Conservation (phyloP, 2,797 vertebrate species). For the Vespertilio murinus region DNA sequence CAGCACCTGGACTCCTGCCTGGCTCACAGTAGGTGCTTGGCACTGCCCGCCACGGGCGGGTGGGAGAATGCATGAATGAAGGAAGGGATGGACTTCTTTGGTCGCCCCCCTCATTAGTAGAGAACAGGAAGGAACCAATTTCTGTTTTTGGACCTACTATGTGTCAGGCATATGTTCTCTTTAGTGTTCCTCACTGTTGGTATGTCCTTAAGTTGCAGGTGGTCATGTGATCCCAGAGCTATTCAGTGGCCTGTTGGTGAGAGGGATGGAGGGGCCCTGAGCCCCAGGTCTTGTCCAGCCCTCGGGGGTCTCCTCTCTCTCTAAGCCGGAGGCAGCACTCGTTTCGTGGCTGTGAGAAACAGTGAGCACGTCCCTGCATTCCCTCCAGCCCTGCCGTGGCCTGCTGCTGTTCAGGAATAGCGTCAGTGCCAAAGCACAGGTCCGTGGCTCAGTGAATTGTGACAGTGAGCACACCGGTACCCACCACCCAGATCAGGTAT, state of each 20-base stretch:
- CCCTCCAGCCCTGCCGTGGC: background rate
- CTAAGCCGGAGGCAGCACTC: background rate
- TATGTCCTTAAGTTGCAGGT: background rate
- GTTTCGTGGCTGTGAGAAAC: background rate
- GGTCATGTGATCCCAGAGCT: background rate
- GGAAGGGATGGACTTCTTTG: background rate
- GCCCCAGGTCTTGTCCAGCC: background rate
- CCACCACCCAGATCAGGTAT: background rate
- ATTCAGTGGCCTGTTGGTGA: background rate
- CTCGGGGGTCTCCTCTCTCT: background rate
- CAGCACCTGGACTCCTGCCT: too few species aligned
- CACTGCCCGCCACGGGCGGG: fast-evolving
- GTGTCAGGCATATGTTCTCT: background rate
- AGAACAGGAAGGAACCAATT: background rate
- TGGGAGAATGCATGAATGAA: background rate
- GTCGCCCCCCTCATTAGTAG: background rate
- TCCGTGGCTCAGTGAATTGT: background rate
- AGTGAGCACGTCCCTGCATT: background rate
- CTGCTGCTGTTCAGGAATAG: background rate
- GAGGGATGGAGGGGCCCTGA: background rate
- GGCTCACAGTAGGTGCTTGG: background rate
- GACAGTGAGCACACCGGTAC: background rate
- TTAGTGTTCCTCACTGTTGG: background rate
- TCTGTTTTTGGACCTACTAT: background rate
- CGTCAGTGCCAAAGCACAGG: background rate